phyloP scores from a whole-genome alignment of 2,888 invertebrate species.

The Acronicta leporina region DNA sequence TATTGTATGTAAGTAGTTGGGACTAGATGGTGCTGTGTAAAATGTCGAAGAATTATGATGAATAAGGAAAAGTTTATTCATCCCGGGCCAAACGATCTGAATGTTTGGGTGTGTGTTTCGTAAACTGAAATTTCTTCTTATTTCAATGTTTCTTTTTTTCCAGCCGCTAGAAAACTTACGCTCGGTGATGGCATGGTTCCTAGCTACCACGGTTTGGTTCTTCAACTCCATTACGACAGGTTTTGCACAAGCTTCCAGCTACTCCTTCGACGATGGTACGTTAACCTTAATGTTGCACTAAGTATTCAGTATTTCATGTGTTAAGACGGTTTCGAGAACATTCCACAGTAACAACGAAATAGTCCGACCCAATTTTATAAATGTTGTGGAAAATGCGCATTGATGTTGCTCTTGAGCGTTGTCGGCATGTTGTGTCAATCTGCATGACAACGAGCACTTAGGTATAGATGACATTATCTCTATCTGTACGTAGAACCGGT shows the following conservation, averaged over 20 bases:
- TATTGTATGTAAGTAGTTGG: no score
- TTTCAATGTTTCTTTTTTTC: not conserved
- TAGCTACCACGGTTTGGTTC: constrained; percentile 89
- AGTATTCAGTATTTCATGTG: constrained; percentile 22
- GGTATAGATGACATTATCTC: constrained; percentile 25
- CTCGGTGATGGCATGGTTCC: constrained; percentile 88
- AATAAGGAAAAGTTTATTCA: no score
- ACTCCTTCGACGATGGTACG: constrained; percentile 83
- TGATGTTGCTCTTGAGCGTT: constrained; percentile 75
- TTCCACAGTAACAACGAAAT: constrained; percentile 13
- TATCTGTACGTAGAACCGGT: constrained; percentile 43
- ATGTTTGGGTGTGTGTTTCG: no score
- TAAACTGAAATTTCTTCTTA: not conserved
- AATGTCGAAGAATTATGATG: no score
- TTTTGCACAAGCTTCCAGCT: constrained; percentile 85
- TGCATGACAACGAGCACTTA: constrained; percentile 81
- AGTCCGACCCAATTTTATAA: constrained; percentile 14
- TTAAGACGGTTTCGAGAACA: constrained; percentile 25
- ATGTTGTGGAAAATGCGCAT: constrained; percentile 61
- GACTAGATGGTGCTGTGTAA: no score
- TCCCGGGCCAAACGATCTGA: no score
- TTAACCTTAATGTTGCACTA: constrained; percentile 12
- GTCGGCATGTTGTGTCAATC: constrained; percentile 80
- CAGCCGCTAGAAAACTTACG: constrained; percentile 90
- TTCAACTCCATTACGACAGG: constrained; percentile 87